Conservation (phyloP, 2,797 vertebrate species). For the Tympanoctomys barrerae region DNA sequence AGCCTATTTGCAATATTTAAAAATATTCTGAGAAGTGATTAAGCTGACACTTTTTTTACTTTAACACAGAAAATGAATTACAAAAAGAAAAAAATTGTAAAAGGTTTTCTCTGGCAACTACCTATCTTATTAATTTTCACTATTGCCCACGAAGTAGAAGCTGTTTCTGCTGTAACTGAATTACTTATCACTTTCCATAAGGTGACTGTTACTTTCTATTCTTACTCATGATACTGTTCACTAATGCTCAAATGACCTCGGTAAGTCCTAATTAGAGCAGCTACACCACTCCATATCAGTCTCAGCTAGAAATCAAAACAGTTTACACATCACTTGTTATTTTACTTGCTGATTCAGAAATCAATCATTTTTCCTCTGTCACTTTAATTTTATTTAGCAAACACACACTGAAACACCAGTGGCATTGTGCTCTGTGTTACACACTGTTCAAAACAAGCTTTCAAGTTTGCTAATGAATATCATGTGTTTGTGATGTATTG, state of each 20-base stretch:
- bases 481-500: neutral
- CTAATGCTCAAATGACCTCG: neutral
- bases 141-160: neutral
- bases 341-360: constrained; percentile 20
- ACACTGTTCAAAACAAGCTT: neutral
- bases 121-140: constrained; percentile 25
- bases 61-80: neutral
- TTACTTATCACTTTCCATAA: constrained; percentile 22
- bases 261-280: neutral
- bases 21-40: constrained; percentile 51
- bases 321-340: neutral
- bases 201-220: neutral
- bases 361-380: neutral
- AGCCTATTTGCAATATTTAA: neutral
- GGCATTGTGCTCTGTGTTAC: neutral
- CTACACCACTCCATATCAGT: neutral
- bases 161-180: neutral
- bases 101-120: neutral
- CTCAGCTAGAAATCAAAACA: constrained; percentile 9
- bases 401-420: neutral
- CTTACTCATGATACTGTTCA: neutral
- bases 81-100: neutral
- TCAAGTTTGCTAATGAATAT: neutral
- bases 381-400: neutral
- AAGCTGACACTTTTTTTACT: constrained; percentile 20